Conservation (phyloP, 2,113 vertebrate species). For the Ancistrus triradiatus region DNA sequence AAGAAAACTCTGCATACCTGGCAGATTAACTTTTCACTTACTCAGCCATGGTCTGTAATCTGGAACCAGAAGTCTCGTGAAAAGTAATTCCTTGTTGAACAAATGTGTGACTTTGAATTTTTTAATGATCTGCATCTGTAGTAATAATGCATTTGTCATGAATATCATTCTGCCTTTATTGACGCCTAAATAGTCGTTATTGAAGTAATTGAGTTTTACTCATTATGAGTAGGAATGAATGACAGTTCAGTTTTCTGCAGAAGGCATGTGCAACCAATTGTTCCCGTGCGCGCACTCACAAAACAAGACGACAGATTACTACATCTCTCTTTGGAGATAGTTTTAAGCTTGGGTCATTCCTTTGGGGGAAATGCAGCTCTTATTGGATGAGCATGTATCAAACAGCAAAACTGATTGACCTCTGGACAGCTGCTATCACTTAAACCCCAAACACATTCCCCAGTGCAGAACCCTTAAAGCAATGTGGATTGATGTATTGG, state of each 20-base stretch:
- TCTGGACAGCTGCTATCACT: conserved; percentile 24
- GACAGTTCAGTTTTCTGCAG: background rate
- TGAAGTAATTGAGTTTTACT: background rate
- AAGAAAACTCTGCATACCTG: conserved; percentile 7
- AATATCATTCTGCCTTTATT: no score
- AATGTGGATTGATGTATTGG: background rate
- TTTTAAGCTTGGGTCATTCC: conserved; percentile 1
- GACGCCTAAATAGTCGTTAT: no score
- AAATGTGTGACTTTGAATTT: no score
- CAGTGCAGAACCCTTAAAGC: no score
- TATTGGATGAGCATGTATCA: background rate
- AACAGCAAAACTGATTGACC: background rate
- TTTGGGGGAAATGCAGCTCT: background rate
- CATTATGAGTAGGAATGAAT: background rate
- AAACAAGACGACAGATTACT: background rate
- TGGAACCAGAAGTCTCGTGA: background rate
- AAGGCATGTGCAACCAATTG: background rate
- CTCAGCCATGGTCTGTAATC: background rate
- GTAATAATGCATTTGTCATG: no score
- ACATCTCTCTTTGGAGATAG: background rate
- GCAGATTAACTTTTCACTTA: conserved; percentile 17
- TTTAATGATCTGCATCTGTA: background rate
- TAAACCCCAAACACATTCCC: conserved; percentile 23
- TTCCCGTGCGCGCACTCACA: background rate
- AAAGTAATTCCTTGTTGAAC: conserved; percentile 5